Conservation (phyloP, 1,140 invertebrate genomes). For the Olivierus martensii region DNA sequence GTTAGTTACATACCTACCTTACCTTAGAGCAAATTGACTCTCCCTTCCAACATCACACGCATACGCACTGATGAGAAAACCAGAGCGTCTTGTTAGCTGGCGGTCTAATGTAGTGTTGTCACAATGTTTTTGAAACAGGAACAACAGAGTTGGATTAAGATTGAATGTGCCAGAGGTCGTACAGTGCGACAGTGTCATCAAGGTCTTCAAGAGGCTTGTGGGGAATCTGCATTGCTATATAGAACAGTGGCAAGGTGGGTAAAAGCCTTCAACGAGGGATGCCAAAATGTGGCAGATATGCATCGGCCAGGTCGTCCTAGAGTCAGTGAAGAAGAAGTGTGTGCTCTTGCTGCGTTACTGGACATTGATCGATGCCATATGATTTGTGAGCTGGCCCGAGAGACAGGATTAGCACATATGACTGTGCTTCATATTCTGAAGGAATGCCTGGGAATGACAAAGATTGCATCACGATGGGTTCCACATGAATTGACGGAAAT, state of each 20-base stretch:
- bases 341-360: background rate
- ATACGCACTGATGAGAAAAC: too few species aligned
- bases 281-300: background rate
- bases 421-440: background rate
- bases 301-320: background rate
- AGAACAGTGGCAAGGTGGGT: slow-evolving; percentile 2
- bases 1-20: too few species aligned
- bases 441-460: background rate
- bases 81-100: background rate
- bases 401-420: background rate
- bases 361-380: background rate
- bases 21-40: too few species aligned
- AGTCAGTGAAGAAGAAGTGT: background rate
- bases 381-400: background rate
- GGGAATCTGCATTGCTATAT: background rate
- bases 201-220: too few species aligned
- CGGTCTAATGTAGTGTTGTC: too few species aligned
- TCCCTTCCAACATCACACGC: too few species aligned
- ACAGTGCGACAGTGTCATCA: too few species aligned
- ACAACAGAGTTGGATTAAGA: too few species aligned
- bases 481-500: slow-evolving; percentile 1
- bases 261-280: background rate
- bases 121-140: too few species aligned
- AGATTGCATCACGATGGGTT: slow-evolving; percentile 2
- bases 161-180: too few species aligned